phyloP scores from a whole-genome alignment of 2,888 invertebrate genomes.

The Gordius sp. region DNA sequence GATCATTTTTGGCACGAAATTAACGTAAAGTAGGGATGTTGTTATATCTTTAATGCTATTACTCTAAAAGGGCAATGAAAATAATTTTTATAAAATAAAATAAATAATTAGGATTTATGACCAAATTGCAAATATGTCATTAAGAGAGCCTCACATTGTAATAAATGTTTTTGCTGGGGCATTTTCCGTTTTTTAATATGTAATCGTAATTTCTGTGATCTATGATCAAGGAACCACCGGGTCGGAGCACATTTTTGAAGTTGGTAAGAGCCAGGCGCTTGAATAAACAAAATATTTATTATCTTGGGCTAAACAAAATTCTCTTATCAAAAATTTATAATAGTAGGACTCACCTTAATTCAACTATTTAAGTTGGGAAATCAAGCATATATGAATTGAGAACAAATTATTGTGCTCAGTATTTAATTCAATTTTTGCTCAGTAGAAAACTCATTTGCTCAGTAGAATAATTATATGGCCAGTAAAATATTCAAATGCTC shows the following conservation, averaged over 20 bases:
- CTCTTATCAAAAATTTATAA: no score
- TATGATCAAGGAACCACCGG: conserved; percentile 53
- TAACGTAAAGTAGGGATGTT: conserved; percentile 52
- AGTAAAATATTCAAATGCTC: no score
- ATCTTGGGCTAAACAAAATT: no score
- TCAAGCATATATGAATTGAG: no score
- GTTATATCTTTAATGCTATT: conserved; percentile 52
- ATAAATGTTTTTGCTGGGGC: conserved; percentile 56
- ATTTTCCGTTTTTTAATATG: conserved; percentile 46
- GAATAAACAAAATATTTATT: background rate
- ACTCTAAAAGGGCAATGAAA: conserved; percentile 35
- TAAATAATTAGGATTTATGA: background rate
- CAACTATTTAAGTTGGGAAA: no score
- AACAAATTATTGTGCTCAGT: no score
- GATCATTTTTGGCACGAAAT: conserved; percentile 47
- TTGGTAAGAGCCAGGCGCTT: conserved; percentile 39
- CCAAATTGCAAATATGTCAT: background rate
- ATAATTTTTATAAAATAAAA: background rate
- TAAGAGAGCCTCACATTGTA: conserved; percentile 45
- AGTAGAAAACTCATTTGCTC: no score
- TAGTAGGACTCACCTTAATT: no score
- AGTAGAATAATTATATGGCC: no score
- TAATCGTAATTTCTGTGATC: conserved; percentile 67
- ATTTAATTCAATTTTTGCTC: no score
- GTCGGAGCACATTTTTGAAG: conserved; percentile 53